Base-by-base conservation (phyloP, 2,113 vertebrate genomes). In the Monopterus albus region DNA sequence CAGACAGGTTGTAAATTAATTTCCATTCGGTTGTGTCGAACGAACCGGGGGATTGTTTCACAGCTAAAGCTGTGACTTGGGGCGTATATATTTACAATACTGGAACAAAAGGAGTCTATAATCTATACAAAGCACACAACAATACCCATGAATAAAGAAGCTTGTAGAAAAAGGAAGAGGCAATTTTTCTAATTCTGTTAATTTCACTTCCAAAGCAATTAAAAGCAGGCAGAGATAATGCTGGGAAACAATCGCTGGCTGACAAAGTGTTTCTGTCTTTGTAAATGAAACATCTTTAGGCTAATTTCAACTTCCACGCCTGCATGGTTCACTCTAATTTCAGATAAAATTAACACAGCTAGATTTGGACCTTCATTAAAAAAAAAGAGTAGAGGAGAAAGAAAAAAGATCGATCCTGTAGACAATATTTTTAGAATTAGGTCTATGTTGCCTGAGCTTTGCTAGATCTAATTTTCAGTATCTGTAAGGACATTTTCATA, bases 191-290 rank as follows among this genome's bases (percentile, higher is more conserved):
- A 95, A 96, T 94, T 96, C 94, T 91, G 94, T 95, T 98, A 97
- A 98, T 96, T 97, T 96, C 95, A 94, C 96, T 96, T 96, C 93
- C 95, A 94, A 96, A 95, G 94, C 96, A 98, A 97, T 98, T 97
- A 98, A 95, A 95, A 92, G 90, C 87, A 89, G 86, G 87, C 91
- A 86, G 93, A 94, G 95, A 98, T 97, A 97, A 96, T 91, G 91
- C 92, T 93, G 82, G 90, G 92, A 96, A 96, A 96, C 96, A 95
- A 94, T 93, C 82, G 87, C 82, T 86, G 53, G 83, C 92, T 93
- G 93, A 95, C 94, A 95, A 94, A 95, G 94, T 93, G 91, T 94
- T 94, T 95, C 92, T 94, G 91, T 93, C 94, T 95, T 95, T 94
- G 92, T 94, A 94, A 95, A 94, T 92, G 93, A 94, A 95, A 95